These are phyloP conservation scores for Anhinga anhinga DNA, from an alignment of 2,113 vertebrate genomes.

Conservation along the genomic window DNA sequence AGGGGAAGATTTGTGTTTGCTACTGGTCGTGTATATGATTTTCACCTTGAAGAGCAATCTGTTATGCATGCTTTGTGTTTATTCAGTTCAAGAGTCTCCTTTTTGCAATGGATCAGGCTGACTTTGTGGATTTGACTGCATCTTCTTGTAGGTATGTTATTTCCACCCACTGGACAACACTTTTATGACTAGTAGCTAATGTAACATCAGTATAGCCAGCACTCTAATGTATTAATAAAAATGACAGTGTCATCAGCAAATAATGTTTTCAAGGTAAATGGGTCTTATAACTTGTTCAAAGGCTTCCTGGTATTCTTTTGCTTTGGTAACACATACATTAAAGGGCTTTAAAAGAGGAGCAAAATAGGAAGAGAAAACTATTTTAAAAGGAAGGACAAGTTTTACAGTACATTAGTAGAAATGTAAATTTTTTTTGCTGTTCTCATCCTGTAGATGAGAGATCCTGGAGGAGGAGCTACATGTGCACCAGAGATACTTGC, in stretches of 20 bases:
- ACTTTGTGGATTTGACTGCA: background rate
- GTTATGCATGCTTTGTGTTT: background rate
- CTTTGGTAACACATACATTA: background rate
- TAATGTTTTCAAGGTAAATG: background rate
- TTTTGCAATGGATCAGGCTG: background rate
- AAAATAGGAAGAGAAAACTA: background rate
- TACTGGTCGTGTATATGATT: background rate
- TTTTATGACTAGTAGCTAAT: slow-evolving; percentile 1
- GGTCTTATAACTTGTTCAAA: background rate
- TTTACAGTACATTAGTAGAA: background rate
- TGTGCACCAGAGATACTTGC: background rate
- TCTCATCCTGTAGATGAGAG: background rate
- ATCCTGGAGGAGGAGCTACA: background rate
- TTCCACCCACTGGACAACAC: background rate
- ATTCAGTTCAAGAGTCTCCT: background rate
- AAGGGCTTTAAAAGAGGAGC: background rate
- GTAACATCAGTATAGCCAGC: background rate
- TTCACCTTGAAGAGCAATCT: background rate
- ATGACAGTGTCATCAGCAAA: background rate
- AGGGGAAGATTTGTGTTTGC: background rate
- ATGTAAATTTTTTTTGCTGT: background rate
- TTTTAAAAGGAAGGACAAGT: background rate
- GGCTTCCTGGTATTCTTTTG: background rate
- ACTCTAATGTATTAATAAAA: background rate
- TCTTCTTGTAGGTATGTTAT: background rate